phyloP scores from a whole-genome alignment of 2,888 invertebrate genomes.

The Tipula lateralis region DNA sequence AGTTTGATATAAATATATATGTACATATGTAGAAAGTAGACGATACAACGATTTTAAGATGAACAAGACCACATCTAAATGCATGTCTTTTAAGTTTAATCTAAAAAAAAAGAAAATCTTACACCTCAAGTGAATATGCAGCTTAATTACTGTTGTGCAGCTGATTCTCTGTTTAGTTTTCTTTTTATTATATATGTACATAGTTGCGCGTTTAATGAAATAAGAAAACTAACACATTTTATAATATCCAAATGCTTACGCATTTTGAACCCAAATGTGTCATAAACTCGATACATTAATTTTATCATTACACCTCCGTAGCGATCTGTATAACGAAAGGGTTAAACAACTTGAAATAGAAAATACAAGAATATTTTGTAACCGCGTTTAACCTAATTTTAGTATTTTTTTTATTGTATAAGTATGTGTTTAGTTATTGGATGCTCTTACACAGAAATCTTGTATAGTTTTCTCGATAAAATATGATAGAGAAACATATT shows the following conservation, averaged over 20 bases:
- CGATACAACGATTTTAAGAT: neutral
- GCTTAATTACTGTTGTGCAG: neutral
- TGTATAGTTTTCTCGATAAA: neutral
- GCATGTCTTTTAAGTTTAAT: neutral
- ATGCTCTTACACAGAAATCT: neutral
- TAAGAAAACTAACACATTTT: neutral
- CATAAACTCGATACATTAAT: neutral
- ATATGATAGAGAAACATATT: neutral
- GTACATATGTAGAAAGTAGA: neutral
- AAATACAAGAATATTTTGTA: neutral
- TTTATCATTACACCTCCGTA: neutral
- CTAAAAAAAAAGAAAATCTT: neutral
- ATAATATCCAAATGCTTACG: neutral
- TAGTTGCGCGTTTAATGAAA: neutral
- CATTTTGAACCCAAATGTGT: neutral
- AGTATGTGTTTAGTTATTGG: neutral
- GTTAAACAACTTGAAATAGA: constrained; percentile 24
- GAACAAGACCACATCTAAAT: neutral
- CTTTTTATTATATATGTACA: neutral
- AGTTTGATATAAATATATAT: neutral
- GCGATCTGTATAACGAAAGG: neutral
- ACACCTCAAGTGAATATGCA: neutral
- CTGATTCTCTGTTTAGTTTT: neutral
- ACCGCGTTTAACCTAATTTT: neutral
- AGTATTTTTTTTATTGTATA: neutral